phyloP scores from a whole-genome alignment of 2,113 vertebrate genomes.

The Oncorhynchus tshawytscha region DNA sequence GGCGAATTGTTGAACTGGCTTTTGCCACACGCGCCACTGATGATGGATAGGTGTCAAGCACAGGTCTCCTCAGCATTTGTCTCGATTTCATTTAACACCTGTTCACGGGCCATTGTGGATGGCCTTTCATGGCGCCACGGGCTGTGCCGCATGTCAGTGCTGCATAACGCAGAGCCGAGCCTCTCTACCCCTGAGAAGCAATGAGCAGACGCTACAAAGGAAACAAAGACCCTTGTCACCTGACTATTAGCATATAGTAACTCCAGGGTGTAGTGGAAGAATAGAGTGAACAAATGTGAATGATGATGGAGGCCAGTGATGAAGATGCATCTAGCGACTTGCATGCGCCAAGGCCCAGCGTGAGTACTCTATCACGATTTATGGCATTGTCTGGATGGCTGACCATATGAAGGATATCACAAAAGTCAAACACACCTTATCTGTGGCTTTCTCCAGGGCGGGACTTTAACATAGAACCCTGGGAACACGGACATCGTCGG shows the following conservation, averaged over 20 bases:
- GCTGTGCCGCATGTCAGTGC: slow-evolving; percentile 9
- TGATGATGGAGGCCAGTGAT: too few species aligned
- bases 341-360: too few species aligned
- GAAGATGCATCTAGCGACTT: too few species aligned
- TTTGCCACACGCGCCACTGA: slow-evolving; percentile 5
- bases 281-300: too few species aligned
- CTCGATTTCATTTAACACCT: slow-evolving; percentile 37
- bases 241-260: slow-evolving; percentile 3
- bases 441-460: too few species aligned
- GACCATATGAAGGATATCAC: too few species aligned
- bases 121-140: slow-evolving; percentile 3
- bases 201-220: not conserved
- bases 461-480: too few species aligned
- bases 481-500: too few species aligned
- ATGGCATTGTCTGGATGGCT: too few species aligned
- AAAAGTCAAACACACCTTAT: too few species aligned
- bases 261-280: not conserved
- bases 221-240: not conserved
- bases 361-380: too few species aligned
- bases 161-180: not conserved
- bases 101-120: slow-evolving; percentile 12
- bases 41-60: slow-evolving; percentile 38
- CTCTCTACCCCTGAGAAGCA: not conserved
- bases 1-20: slow-evolving; percentile 12
- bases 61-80: slow-evolving; percentile 35